Base-by-base conservation (phyloP, 1,140 invertebrate genomes). In the Coptotermes formosanus region DNA sequence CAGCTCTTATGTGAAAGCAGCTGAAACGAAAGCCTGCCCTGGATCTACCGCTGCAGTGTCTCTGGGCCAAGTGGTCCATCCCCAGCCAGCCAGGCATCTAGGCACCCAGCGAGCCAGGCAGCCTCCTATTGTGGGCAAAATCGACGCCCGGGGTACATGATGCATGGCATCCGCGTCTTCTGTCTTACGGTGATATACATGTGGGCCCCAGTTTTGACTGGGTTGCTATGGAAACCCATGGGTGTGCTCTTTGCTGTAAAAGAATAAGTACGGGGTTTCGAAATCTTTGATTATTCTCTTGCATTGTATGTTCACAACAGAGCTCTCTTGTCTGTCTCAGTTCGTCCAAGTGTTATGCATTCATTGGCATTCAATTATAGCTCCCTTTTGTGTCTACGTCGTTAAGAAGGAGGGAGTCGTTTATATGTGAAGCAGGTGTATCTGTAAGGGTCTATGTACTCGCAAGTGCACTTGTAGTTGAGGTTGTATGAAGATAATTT, bases 141-240 rank as follows among this genome's bases (percentile, higher is more conserved):
- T 64, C 59, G 59, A 64, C 59, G 59, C 59, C 64, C 64, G 14
- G 64, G 64, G 64, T 75, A 75, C 64, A 75, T 75, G 64, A 75
- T 30, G 64, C 64, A n/a, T 75, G 64, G 64, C n/a, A 75, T 75
- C 64, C 64, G 64, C 8, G 64, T 75, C 25, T 21, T 55, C 52
- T 55, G 19, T 55, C 11, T 55, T 55, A 55, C 19, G 52, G 52
- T 55, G 52, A 48, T 48, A 16, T 48, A 48, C 38, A 9, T 2
- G 14, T 55, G 64, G 25, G 25, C 64, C 64, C 64, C 25, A 16
- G 64, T 75, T 75, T 75, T 30, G 64, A 25, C 64, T 75, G 64
- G 8, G 64, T 75, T 75, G n/a, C 64, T 14, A 75, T 75, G 64
- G 64, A n/a, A 75, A 75, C 64, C 64, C 64, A 75, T 75, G 64